Base-by-base conservation (phyloP, 2,888 invertebrate species). In the Platycheirus rosarum region DNA sequence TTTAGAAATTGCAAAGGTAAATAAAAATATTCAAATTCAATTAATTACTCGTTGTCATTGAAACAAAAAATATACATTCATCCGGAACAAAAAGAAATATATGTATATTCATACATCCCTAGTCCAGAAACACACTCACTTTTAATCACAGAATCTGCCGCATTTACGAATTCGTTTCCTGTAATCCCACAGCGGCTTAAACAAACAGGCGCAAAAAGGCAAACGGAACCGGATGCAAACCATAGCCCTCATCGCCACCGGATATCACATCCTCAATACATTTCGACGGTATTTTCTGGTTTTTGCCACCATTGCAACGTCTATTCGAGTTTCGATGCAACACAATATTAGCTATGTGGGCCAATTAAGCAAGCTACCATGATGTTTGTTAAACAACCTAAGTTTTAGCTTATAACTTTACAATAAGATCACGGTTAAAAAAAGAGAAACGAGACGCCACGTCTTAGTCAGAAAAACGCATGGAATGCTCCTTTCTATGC, bases 281-380 rank as follows among this genome's bases (percentile, higher is more conserved):
- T 40, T 14, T 48, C 37, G 32, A 42, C 13, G 9, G 20, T 55
- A n/a, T 37, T 69, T 40, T 16, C 51, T 71, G 71, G 62, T 35
- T 51, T 42, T 40, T 26, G 32, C 60, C 70, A 70, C 66, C 55
- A 32, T 66, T 51, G 26, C 44, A 60, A 44, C 66, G 35, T 60
- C 60, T 60, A 8, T 32, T 32, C 29, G 8, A 32, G 29, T 32
- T 44, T 44, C 57, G 35, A 57, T 63, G 53, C 18, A 63, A 40
- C 2, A 1, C 48, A 55, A 32, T 66, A 68, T 74, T 68, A 68
- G 68, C 68, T 42, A 44, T 68, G 68, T 60, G 35, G 75, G 60
- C 53, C 62, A 62, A 62, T 69, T 76, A 69, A 69, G 62, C 62
- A 37, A 37, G 40, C 35, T 69, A 76, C 75, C n/a, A 69, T 76